These are phyloP conservation scores for Pseudorectes ferrugineus DNA, from an alignment of 2,113 vertebrate genomes.

Conservation along the genomic window DNA sequence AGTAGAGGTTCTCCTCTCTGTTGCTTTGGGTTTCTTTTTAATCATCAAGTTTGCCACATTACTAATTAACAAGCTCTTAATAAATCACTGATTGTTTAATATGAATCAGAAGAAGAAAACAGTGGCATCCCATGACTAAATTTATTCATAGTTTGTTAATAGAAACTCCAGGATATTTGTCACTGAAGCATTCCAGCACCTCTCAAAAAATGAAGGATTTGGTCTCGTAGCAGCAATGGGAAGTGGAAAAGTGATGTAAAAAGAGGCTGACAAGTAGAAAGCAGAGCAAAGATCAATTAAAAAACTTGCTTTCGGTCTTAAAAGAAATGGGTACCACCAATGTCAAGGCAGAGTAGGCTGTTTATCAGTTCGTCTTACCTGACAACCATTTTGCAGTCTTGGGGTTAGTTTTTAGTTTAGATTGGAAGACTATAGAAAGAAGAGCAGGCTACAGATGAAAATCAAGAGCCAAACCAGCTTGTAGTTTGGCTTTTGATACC, in stretches of 20 bases:
- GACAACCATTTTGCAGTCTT: background rate
- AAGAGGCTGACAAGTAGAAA: background rate
- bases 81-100: conserved; percentile 36
- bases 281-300: background rate
- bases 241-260: background rate
- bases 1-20: conserved; percentile 29
- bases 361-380: background rate
- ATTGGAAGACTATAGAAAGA: background rate
- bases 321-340: background rate
- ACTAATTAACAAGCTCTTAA: conserved; percentile 28
- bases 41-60: background rate
- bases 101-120: background rate
- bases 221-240: background rate
- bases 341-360: background rate
- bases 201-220: background rate
- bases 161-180: background rate
- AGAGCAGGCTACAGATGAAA: background rate
- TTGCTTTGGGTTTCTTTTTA: conserved; percentile 32
- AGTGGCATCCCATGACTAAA: background rate
- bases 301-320: background rate
- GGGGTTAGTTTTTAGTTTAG: background rate
- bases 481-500: background rate
- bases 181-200: background rate
- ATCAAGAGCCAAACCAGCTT: background rate
- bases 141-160: background rate